Conservation (phyloP, 1,140 invertebrate genomes). For the Ctenoplectra terminalis region DNA sequence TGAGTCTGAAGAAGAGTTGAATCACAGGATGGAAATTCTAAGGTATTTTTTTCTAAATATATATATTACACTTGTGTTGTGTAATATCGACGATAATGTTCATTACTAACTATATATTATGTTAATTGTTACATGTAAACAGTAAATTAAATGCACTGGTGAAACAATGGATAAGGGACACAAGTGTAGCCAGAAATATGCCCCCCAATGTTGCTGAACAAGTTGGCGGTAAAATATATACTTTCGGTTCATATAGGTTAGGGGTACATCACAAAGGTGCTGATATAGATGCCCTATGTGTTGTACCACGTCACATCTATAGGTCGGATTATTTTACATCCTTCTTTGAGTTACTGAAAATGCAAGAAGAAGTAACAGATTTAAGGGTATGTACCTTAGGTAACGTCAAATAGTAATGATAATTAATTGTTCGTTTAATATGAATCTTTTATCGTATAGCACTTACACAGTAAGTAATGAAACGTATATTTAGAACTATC, state of each 20-base stretch:
- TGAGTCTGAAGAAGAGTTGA: constrained; percentile 95
- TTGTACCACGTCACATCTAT: constrained; percentile 97
- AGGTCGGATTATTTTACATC: constrained; percentile 97
- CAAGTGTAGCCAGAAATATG: constrained; percentile 95
- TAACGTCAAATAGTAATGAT: constrained; percentile 6
- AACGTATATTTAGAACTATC: constrained; percentile 2
- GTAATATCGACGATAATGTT: too few species aligned
- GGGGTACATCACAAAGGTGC: constrained; percentile 98
- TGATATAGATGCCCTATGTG: constrained; percentile 99
- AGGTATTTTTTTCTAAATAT: constrained; percentile 76
- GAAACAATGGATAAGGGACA: constrained; percentile 95
- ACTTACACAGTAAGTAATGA: constrained; percentile 18
- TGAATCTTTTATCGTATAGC: constrained; percentile 25
- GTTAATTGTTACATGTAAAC: background rate
- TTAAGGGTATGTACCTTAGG: constrained; percentile 85
- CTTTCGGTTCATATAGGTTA: constrained; percentile 97
- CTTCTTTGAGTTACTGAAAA: constrained; percentile 95
- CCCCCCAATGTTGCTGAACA: constrained; percentile 92
- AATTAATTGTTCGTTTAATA: constrained; percentile 26
- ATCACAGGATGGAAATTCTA: constrained; percentile 93
- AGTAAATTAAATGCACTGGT: constrained; percentile 94
- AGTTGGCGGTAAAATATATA: constrained; percentile 99
- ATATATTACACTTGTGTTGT: too few species aligned
- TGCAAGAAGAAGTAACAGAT: constrained; percentile 93
- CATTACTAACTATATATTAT: background rate